These are phyloP conservation scores for Potamilus streckersoni DNA, from an alignment of 1,140 invertebrate species.

Conservation along the genomic window DNA sequence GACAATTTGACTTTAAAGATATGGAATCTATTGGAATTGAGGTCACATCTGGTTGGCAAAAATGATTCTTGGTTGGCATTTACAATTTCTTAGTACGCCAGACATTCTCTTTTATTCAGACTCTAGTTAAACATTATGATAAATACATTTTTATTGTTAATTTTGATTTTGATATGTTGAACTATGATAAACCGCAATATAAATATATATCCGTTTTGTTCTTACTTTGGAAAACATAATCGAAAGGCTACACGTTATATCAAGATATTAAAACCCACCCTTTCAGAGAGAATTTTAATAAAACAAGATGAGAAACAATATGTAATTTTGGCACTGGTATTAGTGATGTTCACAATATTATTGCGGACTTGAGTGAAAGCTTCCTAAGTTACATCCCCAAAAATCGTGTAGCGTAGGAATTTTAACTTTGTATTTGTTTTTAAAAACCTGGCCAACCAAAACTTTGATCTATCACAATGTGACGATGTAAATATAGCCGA, in stretches of 20 bases:
- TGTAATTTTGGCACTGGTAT: conserved; percentile 1
- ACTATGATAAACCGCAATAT: conserved; percentile 10
- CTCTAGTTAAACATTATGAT: conserved; percentile 1
- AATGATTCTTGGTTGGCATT: neutral
- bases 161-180: conserved; percentile 27
- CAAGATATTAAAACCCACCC: conserved; percentile 3
- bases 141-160: conserved; percentile 17
- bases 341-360: conserved; percentile 19
- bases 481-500: neutral
- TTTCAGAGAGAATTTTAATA: conserved; percentile 23
- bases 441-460: neutral
- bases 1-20: neutral
- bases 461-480: neutral
- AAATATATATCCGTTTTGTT: neutral
- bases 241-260: conserved; percentile 13
- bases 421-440: neutral
- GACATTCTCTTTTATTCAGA: neutral
- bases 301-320: conserved; percentile 15
- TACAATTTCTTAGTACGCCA: neutral
- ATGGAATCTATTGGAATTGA: conserved; percentile 7
- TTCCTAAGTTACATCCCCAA: neutral
- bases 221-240: conserved; percentile 16
- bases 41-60: neutral
- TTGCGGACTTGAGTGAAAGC: neutral
- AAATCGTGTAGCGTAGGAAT: conserved; percentile 8